Percentiles rank a stretch among this genome's conserved stretches.
These are phyloP conservation scores for Mnemiopsis leidyi DNA, from an alignment of 37 sponge, comb jelly and placozoan species.

Conservation along the genomic window DNA sequence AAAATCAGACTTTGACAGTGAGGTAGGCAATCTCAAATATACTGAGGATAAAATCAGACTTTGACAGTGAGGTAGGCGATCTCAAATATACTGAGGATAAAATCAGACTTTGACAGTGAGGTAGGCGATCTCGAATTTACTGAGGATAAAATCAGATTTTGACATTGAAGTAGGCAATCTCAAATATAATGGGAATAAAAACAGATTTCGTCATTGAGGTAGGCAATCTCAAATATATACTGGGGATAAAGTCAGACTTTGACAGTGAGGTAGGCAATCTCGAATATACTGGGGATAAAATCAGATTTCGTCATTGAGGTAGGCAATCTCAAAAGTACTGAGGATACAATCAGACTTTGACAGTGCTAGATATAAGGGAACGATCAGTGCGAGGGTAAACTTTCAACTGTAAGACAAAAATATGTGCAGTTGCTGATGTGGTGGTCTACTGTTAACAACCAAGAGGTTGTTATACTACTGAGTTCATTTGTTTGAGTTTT, in stretches of 20 bases:
- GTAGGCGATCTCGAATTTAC: conserved; percentile 16
- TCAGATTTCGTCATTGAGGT: background rate
- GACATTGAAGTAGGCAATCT: conserved; percentile 29
- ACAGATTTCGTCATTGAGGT: background rate
- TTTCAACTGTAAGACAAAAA: too few relatives aligned
- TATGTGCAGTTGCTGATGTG: too few relatives aligned
- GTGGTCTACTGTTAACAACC: too few relatives aligned
- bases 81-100: background rate
- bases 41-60: background rate
- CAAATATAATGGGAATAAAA: background rate
- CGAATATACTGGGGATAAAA: conserved; percentile 4
- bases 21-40: background rate
- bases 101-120: background rate
- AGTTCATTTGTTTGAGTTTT: too few relatives aligned
- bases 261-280: conserved; percentile 40
- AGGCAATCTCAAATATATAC: background rate
- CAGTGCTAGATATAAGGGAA: background rate
- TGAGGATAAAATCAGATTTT: conserved; percentile 52
- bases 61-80: background rate
- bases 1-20: background rate
- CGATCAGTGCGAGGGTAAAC: too few relatives aligned
- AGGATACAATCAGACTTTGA: background rate
- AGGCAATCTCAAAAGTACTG: conserved; percentile 3
- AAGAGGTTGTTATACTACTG: too few relatives aligned
- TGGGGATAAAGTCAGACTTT: background rate